phyloP scores from a whole-genome alignment of 2,113 vertebrate species.

The Todiramphus saurophagus region DNA sequence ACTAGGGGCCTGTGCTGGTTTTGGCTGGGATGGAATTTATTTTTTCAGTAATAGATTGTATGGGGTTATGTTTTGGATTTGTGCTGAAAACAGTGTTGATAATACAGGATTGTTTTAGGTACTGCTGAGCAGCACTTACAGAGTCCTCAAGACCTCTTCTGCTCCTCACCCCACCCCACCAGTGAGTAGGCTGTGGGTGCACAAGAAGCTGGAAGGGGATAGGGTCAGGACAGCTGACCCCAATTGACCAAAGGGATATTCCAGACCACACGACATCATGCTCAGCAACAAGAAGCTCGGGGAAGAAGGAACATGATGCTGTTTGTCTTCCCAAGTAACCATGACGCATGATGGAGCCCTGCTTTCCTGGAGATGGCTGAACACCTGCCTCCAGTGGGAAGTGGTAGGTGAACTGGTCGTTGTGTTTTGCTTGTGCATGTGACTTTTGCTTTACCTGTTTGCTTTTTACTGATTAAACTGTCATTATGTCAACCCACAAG shows the following conservation, averaged over 20 bases:
- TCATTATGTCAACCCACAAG: neutral
- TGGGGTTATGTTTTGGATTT: neutral
- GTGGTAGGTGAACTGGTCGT: neutral
- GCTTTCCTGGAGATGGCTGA: neutral
- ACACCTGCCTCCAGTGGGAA: neutral
- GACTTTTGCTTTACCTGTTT: neutral
- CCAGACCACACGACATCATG: rapidly evolving
- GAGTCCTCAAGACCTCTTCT: neutral
- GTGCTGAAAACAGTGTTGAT: neutral
- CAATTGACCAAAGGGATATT: neutral
- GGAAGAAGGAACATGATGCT: neutral
- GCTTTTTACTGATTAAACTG: neutral
- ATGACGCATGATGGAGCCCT: rapidly evolving
- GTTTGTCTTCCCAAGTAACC: neutral
- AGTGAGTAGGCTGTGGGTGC: neutral
- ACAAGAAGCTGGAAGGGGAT: neutral
- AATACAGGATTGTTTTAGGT: neutral
- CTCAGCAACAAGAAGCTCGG: neutral
- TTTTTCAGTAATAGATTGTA: neutral
- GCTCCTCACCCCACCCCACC: neutral
- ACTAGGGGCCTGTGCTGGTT: neutral
- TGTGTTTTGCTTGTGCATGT: neutral
- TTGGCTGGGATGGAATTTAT: neutral
- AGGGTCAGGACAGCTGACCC: neutral
- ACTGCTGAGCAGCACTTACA: neutral